Conservation (phyloP, 35 echinoderm and acorn worm genomes). For the Strongylocentrotus purpuratus region DNA sequence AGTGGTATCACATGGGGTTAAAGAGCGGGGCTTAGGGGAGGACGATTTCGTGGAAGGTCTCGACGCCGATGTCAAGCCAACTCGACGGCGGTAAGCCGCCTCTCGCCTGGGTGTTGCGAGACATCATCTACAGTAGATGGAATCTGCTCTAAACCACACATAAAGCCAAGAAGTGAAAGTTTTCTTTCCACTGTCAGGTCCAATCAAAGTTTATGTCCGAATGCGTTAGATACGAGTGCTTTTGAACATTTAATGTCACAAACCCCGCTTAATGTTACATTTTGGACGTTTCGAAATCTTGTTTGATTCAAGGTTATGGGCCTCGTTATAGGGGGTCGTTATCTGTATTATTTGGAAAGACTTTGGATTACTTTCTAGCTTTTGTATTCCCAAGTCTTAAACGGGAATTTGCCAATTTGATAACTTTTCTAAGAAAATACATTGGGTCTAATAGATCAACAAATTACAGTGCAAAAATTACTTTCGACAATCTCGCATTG, state of each 20-base stretch:
- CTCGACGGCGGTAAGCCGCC: not conserved
- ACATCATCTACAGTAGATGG: not conserved
- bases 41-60: not conserved
- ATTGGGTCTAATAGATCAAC: no score
- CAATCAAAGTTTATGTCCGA: not conserved
- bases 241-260: not conserved
- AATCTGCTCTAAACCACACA: not conserved
- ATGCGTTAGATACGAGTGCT: not conserved
- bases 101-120: not conserved
- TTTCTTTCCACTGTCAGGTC: not conserved
- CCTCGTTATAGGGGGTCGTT: not conserved
- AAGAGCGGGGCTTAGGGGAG: not conserved
- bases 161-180: not conserved
- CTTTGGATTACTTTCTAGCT: not conserved
- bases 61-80: not conserved
- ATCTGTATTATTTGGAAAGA: not conserved
- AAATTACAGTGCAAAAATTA: no score
- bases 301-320: not conserved
- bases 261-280: not conserved
- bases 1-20: not conserved
- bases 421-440: not conserved
- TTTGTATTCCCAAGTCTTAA: not conserved
- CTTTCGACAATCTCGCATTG: no score
- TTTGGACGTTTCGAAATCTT: not conserved
- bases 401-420: not conserved